phyloP scores from a whole-genome alignment of 2,113 vertebrate species.

The Chloropsis cyanopogon region DNA sequence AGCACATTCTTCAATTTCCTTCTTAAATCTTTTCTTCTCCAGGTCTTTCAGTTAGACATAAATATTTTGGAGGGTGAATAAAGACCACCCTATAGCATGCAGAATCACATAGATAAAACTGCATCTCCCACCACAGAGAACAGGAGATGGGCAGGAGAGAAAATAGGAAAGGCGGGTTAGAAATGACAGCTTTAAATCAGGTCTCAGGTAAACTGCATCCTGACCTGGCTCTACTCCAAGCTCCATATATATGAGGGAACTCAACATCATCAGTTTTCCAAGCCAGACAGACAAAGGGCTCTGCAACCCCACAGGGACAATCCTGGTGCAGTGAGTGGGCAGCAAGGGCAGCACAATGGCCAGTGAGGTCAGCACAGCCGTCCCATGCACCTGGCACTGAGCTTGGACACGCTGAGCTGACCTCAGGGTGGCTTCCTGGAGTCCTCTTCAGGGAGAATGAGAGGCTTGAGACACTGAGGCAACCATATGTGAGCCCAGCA shows the following conservation, averaged over 20 bases:
- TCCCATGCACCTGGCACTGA: neutral
- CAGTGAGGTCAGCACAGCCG: neutral
- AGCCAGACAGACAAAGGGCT: neutral
- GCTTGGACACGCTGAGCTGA: neutral
- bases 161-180: neutral
- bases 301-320: neutral
- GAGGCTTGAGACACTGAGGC: neutral
- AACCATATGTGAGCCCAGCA: neutral
- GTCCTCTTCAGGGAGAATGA: neutral
- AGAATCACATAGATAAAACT: neutral
- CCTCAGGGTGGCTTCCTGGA: neutral
- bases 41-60: neutral
- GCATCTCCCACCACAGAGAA: neutral
- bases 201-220: neutral
- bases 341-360: accelerated
- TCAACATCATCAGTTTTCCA: neutral
- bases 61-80: neutral
- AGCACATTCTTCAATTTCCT: neutral
- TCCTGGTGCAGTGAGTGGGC: neutral
- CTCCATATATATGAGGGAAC: neutral
- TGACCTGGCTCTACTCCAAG: neutral
- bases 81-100: neutral
- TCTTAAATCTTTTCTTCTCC: neutral
- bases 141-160: neutral
- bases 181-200: neutral